phyloP scores from a whole-genome alignment of 2,888 invertebrate genomes.

The Rhimphoctona megacephalus region DNA sequence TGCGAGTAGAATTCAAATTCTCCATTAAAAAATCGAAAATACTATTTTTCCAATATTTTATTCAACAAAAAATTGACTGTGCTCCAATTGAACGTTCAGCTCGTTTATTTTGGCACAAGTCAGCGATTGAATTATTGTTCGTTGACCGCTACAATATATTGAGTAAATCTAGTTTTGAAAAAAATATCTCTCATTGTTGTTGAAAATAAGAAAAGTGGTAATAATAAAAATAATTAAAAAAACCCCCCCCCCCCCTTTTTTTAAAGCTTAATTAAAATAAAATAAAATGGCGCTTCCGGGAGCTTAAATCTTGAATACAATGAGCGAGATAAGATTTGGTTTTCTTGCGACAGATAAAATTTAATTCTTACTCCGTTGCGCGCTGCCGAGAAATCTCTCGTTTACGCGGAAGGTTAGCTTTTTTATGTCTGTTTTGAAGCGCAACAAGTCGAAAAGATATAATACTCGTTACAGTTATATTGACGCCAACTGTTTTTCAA shows the following conservation, averaged over 20 bases:
- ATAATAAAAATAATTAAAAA: no score
- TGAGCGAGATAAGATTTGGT: not conserved
- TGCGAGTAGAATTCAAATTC: constrained; percentile 26
- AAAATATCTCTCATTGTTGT: not conserved
- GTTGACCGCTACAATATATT: no score
- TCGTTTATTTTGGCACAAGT: no score
- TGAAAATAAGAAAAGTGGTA: not conserved
- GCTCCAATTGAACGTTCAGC: no score
- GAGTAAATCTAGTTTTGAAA: not conserved
- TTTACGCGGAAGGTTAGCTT: not conserved
- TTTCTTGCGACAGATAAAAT: not conserved
- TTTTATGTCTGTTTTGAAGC: not conserved
- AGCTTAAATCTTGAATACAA: not conserved
- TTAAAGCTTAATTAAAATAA: not conserved
- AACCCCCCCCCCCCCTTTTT: not conserved
- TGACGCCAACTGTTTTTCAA: not conserved
- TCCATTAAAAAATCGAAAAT: not conserved
- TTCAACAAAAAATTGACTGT: no score
- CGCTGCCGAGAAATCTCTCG: not conserved
- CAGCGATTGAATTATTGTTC: no score
- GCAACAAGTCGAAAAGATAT: not conserved
- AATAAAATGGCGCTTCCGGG: not conserved
- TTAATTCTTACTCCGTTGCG: not conserved
- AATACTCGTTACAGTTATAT: not conserved
- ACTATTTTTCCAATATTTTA: no score